Percentiles rank a stretch among this genome's conserved stretches.
These are phyloP conservation scores for Meloidogyne chitwoodi DNA, from an alignment of 1,140 invertebrate species.

Conservation along the genomic window DNA sequence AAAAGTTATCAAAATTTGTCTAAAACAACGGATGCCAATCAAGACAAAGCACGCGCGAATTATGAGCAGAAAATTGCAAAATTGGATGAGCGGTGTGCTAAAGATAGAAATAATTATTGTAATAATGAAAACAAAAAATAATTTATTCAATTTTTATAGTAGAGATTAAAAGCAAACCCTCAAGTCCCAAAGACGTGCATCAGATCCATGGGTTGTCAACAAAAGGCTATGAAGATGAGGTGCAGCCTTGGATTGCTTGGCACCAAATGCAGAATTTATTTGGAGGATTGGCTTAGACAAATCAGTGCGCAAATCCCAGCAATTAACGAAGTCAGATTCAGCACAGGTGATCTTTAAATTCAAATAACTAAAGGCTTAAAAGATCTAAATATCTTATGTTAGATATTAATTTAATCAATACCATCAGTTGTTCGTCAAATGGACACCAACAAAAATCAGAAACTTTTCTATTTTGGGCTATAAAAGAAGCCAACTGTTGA, in stretches of 20 bases:
- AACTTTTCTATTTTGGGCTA: constrained; percentile 24
- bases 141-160: neutral
- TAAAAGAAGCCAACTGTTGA: constrained; percentile 11
- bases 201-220: constrained; percentile 29
- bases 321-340: constrained; percentile 27
- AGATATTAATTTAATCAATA: too few relatives aligned
- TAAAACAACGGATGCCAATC: constrained; percentile 27
- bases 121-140: neutral
- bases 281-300: constrained; percentile 11
- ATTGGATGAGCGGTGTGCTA: constrained; percentile 25
- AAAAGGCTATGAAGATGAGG: constrained; percentile 25
- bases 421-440: constrained; percentile 26
- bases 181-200: constrained; percentile 38
- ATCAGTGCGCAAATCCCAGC: constrained; percentile 36
- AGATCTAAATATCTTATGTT: too few relatives aligned
- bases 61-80: constrained; percentile 14
- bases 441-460: constrained; percentile 31
- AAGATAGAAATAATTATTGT: neutral
- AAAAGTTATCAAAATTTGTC: neutral
- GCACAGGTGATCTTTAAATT: constrained; percentile 13
- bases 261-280: constrained; percentile 29
- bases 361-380: too few relatives aligned
- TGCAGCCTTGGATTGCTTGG: constrained; percentile 32
- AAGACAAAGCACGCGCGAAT: constrained; percentile 20
- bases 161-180: constrained; percentile 12